Conservation (phyloP, 2,797 vertebrate species). For the Malacoctenus gilli region DNA sequence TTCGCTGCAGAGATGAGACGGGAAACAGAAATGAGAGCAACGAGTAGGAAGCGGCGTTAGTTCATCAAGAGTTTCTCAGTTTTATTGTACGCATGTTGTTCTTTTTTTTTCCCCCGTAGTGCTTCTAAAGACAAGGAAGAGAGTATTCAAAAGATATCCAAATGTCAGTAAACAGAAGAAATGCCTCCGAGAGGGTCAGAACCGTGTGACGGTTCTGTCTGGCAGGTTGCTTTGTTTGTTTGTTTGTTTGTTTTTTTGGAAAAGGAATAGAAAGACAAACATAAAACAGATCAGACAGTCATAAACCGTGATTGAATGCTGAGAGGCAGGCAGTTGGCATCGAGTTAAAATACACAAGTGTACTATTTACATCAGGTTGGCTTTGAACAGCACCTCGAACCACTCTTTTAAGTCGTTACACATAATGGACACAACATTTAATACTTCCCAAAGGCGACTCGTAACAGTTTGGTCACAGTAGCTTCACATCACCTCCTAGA, state of each 20-base stretch:
- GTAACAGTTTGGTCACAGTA: conserved; percentile 68
- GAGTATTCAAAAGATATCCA: conserved; percentile 79
- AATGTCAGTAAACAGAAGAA: conserved; percentile 76
- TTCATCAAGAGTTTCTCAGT: conserved; percentile 83
- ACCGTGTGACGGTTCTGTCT: conserved; percentile 65
- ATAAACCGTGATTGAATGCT: conserved; percentile 68
- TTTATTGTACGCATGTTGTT: conserved; percentile 78
- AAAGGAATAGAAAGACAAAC: conserved; percentile 71
- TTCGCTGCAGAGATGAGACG: conserved; percentile 38
- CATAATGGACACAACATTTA: conserved; percentile 77
- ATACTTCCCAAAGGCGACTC: conserved; percentile 43
- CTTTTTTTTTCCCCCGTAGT: conserved; percentile 73
- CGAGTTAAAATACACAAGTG: conserved; percentile 74
- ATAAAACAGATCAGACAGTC: conserved; percentile 64
- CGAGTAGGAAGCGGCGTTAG: conserved; percentile 76
- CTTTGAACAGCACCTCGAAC: conserved; percentile 69
- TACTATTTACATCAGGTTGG: conserved; percentile 85
- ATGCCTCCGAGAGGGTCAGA: conserved; percentile 61
- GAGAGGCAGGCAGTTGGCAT: conserved; percentile 77
- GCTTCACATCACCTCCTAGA: conserved; percentile 53
- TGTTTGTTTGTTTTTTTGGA: conserved; percentile 39
- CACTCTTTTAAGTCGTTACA: conserved; percentile 71
- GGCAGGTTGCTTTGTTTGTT: conserved; percentile 54
- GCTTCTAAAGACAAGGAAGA: conserved; percentile 84
- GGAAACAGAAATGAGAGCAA: conserved; percentile 62